Percentiles rank a stretch among this genome's conserved stretches.
These are phyloP conservation scores for Stichodactyla helianthus DNA, from an alignment of 64 coral and sea anemone species.

Conservation along the genomic window DNA sequence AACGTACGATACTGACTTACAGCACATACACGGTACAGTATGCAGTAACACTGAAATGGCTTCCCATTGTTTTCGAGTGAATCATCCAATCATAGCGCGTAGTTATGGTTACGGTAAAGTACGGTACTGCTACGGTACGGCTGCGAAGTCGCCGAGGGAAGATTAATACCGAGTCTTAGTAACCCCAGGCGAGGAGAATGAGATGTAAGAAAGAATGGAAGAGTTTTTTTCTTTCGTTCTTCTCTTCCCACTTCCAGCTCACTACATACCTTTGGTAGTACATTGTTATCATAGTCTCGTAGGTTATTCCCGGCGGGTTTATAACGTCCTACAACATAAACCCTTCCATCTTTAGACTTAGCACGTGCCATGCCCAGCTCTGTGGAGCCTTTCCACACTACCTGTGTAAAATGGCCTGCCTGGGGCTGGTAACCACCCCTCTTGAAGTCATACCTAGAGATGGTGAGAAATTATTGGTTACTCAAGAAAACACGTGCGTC, in stretches of 20 bases:
- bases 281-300: conserved; percentile 43
- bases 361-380: conserved; percentile 72
- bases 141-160: too few relatives aligned
- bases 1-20: too few relatives aligned
- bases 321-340: conserved; percentile 71
- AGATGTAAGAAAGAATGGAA: too few relatives aligned
- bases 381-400: conserved; percentile 61
- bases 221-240: too few relatives aligned
- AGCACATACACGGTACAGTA: too few relatives aligned
- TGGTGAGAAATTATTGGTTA: neutral
- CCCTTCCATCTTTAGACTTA: conserved; percentile 45
- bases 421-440: conserved; percentile 3
- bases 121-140: too few relatives aligned
- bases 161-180: too few relatives aligned
- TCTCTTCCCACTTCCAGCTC: neutral
- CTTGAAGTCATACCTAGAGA: conserved; percentile 20
- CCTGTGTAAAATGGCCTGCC: conserved; percentile 79
- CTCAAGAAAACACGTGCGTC: neutral
- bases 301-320: conserved; percentile 66
- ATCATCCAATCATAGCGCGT: too few relatives aligned
- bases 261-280: conserved; percentile 57
- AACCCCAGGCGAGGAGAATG: too few relatives aligned
- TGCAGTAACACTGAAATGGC: too few relatives aligned
- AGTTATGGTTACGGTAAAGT: too few relatives aligned
- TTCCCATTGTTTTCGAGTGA: too few relatives aligned